phyloP scores from a whole-genome alignment of 1,140 invertebrate genomes.

The Acromyrmex charruanus region DNA sequence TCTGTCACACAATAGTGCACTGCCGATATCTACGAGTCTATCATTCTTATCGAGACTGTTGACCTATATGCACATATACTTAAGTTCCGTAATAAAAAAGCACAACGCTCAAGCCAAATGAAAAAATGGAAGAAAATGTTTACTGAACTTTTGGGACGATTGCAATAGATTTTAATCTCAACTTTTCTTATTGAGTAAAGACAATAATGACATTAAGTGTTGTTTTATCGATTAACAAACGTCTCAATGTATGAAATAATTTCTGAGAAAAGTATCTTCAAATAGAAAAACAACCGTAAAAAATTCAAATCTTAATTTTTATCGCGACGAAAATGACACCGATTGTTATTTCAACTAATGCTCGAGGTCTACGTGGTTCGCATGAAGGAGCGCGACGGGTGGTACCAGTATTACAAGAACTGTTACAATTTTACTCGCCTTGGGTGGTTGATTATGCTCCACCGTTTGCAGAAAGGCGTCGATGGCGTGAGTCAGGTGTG shows the following conservation, averaged over 20 bases:
- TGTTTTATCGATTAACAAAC: background rate
- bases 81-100: background rate
- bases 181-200: background rate
- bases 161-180: background rate
- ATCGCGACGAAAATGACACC: background rate
- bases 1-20: conserved; percentile 9
- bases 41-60: conserved; percentile 37
- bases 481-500: conserved; percentile 94
- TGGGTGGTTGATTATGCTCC: conserved; percentile 96
- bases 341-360: background rate
- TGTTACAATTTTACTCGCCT: conserved; percentile 87
- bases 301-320: conserved; percentile 24
- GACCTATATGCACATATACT: conserved; percentile 14
- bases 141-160: background rate
- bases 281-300: background rate
- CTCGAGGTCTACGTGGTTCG: background rate
- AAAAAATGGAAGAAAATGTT: background rate
- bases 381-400: background rate
- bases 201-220: background rate
- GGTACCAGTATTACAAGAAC: background rate
- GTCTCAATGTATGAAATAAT: background rate
- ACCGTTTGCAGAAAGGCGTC: conserved; percentile 96
- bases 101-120: background rate
- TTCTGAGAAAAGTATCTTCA: background rate
- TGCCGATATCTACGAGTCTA: background rate